phyloP scores from a whole-genome alignment of 1,140 invertebrate species.

The Drosophila ambigua region DNA sequence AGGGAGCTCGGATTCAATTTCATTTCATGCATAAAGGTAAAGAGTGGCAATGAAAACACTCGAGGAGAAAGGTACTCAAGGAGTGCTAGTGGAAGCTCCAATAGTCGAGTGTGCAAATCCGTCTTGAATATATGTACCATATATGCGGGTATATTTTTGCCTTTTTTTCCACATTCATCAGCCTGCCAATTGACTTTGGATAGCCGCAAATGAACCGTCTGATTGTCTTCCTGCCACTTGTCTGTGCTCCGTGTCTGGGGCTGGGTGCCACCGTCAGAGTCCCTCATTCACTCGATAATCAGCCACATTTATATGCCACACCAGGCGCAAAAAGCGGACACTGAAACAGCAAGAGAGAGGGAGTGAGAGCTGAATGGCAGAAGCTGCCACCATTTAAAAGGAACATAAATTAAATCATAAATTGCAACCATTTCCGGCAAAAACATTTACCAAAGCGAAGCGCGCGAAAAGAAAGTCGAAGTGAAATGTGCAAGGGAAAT shows the following conservation, averaged over 20 bases:
- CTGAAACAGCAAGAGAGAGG: background rate
- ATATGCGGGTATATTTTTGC: background rate
- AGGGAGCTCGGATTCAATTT: constrained; percentile 8
- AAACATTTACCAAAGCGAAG: constrained; percentile 54
- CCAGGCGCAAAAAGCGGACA: constrained; percentile 27
- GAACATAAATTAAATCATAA: constrained; percentile 82
- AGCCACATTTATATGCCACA: constrained; percentile 75
- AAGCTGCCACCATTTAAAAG: constrained; percentile 62
- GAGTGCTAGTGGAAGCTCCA: too few relatives aligned
- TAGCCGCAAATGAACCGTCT: constrained; percentile 55
- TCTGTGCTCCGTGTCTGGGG: constrained; percentile 24
- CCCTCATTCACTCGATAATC: constrained; percentile 59
- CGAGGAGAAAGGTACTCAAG: background rate
- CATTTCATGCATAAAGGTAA: constrained; percentile 9
- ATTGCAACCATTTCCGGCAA: constrained; percentile 76
- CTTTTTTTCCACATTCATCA: background rate
- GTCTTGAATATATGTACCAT: too few relatives aligned
- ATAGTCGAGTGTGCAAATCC: too few relatives aligned
- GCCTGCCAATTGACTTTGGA: constrained; percentile 47
- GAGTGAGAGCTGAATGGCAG: background rate
- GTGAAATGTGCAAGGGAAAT: constrained; percentile 58
- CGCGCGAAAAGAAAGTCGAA: constrained; percentile 26
- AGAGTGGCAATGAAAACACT: constrained; percentile 12
- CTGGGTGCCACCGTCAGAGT: constrained; percentile 20
- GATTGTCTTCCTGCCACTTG: constrained; percentile 59